These are phyloP conservation scores for Budorcas taxicolor DNA, from an alignment of 2,113 vertebrate genomes.

Conservation along the genomic window DNA sequence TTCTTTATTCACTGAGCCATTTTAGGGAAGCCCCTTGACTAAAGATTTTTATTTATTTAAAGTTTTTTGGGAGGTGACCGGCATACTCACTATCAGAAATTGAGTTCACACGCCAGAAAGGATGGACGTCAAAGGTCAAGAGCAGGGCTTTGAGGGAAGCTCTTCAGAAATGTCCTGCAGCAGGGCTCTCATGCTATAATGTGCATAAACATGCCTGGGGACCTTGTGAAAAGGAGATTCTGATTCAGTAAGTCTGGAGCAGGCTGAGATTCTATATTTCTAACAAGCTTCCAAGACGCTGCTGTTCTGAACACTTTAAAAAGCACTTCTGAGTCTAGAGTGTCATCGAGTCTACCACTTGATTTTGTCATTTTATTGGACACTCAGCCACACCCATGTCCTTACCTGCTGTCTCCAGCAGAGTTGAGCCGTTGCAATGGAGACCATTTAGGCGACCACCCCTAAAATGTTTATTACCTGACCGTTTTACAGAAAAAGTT, in stretches of 20 bases:
- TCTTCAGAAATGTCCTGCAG: not conserved
- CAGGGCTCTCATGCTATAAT: not conserved
- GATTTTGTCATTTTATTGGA: not conserved
- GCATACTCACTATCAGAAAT: not conserved
- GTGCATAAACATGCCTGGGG: not conserved
- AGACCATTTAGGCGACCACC: not conserved
- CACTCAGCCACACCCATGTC: not conserved
- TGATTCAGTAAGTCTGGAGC: not conserved
- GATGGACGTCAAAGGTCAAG: not conserved
- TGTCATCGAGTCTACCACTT: not conserved
- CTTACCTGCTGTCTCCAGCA: not conserved
- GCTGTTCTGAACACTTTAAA: not conserved
- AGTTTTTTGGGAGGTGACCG: not conserved
- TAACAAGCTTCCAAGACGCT: not conserved
- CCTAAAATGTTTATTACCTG: not conserved
- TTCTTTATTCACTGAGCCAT: not conserved
- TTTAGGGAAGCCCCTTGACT: not conserved
- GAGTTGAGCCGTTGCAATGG: not conserved
- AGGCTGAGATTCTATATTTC: not conserved
- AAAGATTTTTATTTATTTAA: not conserved
- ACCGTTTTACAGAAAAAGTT: not conserved
- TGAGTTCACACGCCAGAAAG: not conserved
- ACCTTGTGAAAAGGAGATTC: not conserved
- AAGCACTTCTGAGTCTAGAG: not conserved
- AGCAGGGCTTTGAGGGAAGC: not conserved